phyloP scores from a whole-genome alignment of 2,113 vertebrate genomes.

The Arenaria interpres region DNA sequence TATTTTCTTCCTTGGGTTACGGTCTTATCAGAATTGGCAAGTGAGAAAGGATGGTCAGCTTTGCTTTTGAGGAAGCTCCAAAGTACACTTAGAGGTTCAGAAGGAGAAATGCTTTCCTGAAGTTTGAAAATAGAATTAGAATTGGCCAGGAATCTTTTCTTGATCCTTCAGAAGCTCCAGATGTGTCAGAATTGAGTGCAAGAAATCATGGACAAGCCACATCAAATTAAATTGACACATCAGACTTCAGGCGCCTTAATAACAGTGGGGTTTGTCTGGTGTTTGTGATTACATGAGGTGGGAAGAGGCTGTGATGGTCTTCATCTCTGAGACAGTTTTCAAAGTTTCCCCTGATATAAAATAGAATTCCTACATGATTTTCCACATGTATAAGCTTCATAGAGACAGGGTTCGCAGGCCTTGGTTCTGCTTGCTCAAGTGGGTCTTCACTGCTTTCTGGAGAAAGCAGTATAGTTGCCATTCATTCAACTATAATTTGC shows the following conservation, averaged over 20 bases:
- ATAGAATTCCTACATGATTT: background rate
- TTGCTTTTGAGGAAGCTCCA: background rate
- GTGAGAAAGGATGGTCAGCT: background rate
- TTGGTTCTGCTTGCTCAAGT: background rate
- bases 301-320: background rate
- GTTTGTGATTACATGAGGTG: rapidly evolving
- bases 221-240: background rate
- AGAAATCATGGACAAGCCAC: background rate
- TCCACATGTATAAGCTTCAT: background rate
- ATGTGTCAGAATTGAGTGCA: background rate
- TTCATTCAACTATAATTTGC: background rate
- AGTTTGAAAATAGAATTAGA: background rate
- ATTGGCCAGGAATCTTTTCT: background rate
- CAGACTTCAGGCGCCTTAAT: background rate
- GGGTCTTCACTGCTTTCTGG: background rate
- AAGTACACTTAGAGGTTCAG: background rate
- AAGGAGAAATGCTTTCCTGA: background rate
- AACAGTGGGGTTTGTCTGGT: background rate
- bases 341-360: background rate
- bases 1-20: background rate
- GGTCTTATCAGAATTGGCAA: background rate
- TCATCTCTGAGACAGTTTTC: background rate
- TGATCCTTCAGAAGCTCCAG: background rate
- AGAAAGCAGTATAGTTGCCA: background rate
- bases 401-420: background rate